Conservation (phyloP, 2,888 invertebrate genomes). For the Meghimatium bilineatum region DNA sequence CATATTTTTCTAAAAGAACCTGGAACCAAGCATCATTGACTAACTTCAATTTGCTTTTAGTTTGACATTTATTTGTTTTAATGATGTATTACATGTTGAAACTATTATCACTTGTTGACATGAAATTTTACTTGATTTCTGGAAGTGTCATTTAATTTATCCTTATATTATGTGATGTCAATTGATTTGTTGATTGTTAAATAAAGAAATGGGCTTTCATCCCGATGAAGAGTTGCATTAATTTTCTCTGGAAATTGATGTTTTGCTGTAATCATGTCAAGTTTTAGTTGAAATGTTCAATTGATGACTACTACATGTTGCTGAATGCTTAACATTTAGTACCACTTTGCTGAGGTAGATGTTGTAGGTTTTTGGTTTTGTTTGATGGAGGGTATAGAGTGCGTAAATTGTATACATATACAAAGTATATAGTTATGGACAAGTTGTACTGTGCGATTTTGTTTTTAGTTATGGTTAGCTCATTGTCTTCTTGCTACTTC, state of each 20-base stretch:
- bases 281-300: background rate
- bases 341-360: background rate
- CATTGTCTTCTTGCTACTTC: too few relatives aligned
- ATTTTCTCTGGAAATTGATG: constrained; percentile 18
- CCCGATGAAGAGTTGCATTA: constrained; percentile 23
- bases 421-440: too few relatives aligned
- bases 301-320: background rate
- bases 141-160: too few relatives aligned
- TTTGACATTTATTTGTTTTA: background rate
- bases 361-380: background rate
- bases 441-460: too few relatives aligned
- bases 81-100: background rate
- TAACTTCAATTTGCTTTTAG: background rate
- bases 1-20: background rate
- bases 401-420: too few relatives aligned
- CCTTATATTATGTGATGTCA: too few relatives aligned
- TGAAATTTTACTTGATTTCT: too few relatives aligned
- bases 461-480: too few relatives aligned
- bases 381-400: background rate
- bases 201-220: constrained; percentile 37
- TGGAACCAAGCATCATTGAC: background rate
- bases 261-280: constrained; percentile 8
- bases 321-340: background rate
- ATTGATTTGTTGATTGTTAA: background rate
- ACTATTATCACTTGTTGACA: too few relatives aligned